Evolutionary conservation across 2,888 invertebrate species (phyloP), one percentile per base, ranked within the genome.

Genomic region (Perdita meconis): DNA sequence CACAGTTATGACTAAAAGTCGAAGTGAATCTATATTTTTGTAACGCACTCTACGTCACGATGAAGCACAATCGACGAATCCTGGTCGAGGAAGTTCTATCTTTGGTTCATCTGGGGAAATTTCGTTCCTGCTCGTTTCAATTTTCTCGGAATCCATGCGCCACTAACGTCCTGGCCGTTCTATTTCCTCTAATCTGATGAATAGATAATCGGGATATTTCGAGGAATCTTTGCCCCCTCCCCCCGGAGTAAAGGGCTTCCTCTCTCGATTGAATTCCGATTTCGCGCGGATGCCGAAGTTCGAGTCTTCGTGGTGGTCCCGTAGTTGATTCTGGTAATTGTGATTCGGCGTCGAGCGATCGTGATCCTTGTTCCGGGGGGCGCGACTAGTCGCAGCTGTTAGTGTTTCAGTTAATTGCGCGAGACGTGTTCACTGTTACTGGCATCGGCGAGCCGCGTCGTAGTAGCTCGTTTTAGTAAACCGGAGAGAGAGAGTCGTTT

Each of bases 391-490:
- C 6, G 30, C 6, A 6, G 30, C 6, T 30, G 10, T 12, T n/a
- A n/a, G 19, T 22, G 44, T 26, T 63, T 72, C 66, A 38, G 38
- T 71, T 55, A 75, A 71, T 75, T 71, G 36, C 59, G 53, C 38
- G 34, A 30, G 30, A 30, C 30, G 2, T 44, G 60, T 55, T 53
- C 53, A 24, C 26, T 12, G 42, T 51, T 34, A 56, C 50, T 64
- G 74, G 36, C 50, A 71, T 6, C 50, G 1, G 24, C 55, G 50
- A 42, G 10, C 19, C 55, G 3, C 47, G 50, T 76, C 55, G 56
- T 36, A 40, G 40, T 38, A 24, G 63, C 63, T 53, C 61, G 44
- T 77, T 73, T 77, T 55, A 73, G 68, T 59, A 34, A 63, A 67
- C 57, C 12, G 24, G 38, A 55, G 12, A n/a, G 34, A 55, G 12